A percentile compares a stretch with the other conserved stretches of the same genome.
Evolutionary conservation across 2,888 invertebrate genomes (phyloP).

Genomic region (Lepas anatifera): DNA sequence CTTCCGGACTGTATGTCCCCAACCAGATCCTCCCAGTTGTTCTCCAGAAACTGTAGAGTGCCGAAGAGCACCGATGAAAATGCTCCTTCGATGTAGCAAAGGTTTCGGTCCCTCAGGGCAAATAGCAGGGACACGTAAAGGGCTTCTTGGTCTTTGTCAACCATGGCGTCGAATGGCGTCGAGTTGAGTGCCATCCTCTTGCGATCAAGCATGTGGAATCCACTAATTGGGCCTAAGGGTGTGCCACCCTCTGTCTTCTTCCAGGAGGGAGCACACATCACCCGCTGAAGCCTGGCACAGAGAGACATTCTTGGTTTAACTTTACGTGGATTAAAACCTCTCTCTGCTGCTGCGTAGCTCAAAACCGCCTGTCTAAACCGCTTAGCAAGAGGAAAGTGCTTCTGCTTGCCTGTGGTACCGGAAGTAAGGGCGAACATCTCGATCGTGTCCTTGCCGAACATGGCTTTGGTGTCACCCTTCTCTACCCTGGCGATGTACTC

Average conservation of each 20-base stretch:
- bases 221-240: not conserved
- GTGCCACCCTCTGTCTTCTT: not conserved
- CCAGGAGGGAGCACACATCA: not conserved
- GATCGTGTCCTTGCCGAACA: too few species aligned
- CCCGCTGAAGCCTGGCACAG: not conserved
- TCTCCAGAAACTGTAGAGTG: slow-evolving; percentile 29
- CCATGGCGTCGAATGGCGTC: too few species aligned
- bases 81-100: slow-evolving; percentile 32
- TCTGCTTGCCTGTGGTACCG: not conserved
- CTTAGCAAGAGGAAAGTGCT: not conserved
- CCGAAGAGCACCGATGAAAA: slow-evolving; percentile 32
- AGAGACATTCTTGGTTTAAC: not conserved
- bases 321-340: not conserved
- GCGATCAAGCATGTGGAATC: not conserved
- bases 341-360: not conserved
- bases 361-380: not conserved
- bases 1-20: slow-evolving; percentile 27
- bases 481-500: too few species aligned
- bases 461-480: too few species aligned
- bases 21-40: slow-evolving; percentile 27
- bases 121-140: slow-evolving; percentile 32
- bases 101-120: slow-evolving; percentile 30
- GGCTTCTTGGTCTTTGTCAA: slow-evolving; percentile 29
- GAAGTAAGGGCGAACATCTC: not conserved
- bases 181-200: not conserved